phyloP scores from a whole-genome alignment of 2,797 vertebrate species.

The Vireo griseus region DNA sequence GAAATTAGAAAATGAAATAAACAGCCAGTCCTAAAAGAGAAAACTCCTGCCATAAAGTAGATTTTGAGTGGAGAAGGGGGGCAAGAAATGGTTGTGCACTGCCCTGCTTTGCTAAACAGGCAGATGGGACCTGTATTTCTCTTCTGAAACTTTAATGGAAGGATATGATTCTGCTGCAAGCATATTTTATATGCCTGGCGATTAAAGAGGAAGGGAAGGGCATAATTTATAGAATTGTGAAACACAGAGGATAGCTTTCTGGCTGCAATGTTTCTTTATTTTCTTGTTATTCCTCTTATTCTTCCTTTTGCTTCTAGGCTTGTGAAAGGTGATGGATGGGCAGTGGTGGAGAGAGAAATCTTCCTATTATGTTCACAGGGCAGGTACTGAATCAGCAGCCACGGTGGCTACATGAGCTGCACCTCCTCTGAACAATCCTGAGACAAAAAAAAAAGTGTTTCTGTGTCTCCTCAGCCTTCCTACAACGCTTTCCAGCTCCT shows the following conservation, averaged over 20 bases:
- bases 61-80: not conserved
- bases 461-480: not conserved
- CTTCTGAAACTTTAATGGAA: slow-evolving; percentile 50
- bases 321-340: slow-evolving; percentile 32
- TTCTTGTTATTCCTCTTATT: slow-evolving; percentile 35
- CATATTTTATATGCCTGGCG: slow-evolving; percentile 18
- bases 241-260: slow-evolving; percentile 29
- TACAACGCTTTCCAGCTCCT: not conserved
- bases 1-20: slow-evolving; percentile 35
- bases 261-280: slow-evolving; percentile 45
- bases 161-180: slow-evolving; percentile 30
- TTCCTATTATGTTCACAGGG: not conserved
- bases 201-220: slow-evolving; percentile 48
- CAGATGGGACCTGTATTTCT: slow-evolving; percentile 41
- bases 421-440: not conserved
- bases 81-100: not conserved
- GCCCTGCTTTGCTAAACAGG: slow-evolving; percentile 45
- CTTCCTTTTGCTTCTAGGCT: slow-evolving; percentile 21
- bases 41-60: not conserved
- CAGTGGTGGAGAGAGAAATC: not conserved
- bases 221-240: slow-evolving; percentile 45
- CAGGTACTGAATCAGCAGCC: not conserved
- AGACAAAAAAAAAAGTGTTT: not conserved
- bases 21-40: not conserved
- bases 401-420: not conserved